Base-by-base conservation (phyloP, 2,797 vertebrate species). In the Nannoperca australis region DNA sequence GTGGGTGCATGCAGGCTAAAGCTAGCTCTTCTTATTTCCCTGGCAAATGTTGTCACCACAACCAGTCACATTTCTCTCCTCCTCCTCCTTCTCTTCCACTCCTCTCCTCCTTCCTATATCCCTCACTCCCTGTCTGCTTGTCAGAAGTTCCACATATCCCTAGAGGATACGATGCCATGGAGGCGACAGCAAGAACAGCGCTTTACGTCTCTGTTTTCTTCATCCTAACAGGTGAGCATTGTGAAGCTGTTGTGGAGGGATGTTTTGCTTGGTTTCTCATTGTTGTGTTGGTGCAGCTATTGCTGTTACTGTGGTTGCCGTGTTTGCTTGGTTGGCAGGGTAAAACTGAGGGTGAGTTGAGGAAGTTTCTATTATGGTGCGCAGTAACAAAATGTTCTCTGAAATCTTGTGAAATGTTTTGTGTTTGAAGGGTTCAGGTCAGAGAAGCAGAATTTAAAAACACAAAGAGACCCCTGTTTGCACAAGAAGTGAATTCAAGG, bases 141-240 rank as follows among this genome's bases (percentile, higher is more conserved):
- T 91, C 92, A 94, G 51, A 91, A 79, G 85, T 90, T 81, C 60
- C 73, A 88, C 84, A 84, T 72, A 79, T 88, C 85, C 88, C 84
- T 2, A 88, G 90, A 94, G 94, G 93, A 93, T 95, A 96, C 94
- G 95, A 96, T 97, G 96, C 91, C 92, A 97, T 98, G 97, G 96
- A 96, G 94, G 93, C 89, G 93, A 62, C 74, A 49, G 73, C 89
- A 88, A 80, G 85, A 71, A 70, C 73, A 30, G 62, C 67, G 53
- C 87, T 94, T 30, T 85, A 65, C 1, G 11, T 93, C 67, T 85
- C 78, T 24, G 60, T 88, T 56, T 81, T 92, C 56, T 72, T 93
- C 69, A 42, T 90, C 50, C 51, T 95, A 64, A 88, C 92, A 93
- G 95, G 95, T 96, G 93, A 95, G 94, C 4, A 1, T 11, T 32